phyloP scores from a whole-genome alignment of 23 tunicate genomes.

The Clavelina lepadiformis region DNA sequence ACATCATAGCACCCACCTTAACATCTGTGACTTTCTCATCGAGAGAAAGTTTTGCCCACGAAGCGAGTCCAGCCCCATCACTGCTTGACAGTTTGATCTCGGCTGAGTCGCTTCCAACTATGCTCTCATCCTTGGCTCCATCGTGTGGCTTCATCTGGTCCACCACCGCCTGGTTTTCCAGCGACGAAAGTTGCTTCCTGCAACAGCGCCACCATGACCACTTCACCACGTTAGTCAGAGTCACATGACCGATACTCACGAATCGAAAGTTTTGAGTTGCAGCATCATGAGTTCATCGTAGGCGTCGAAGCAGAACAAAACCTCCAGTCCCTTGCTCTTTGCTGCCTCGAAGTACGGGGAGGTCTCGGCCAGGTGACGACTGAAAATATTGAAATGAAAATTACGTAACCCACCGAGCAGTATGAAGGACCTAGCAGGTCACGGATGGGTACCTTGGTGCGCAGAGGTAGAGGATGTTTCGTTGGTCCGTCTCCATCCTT shows the following conservation, averaged over 20 bases:
- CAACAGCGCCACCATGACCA: no score
- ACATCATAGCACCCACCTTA: slow-evolving; percentile 25
- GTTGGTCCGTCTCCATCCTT: slow-evolving; percentile 67
- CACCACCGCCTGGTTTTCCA: slow-evolving; percentile 90
- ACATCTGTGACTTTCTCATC: slow-evolving; percentile 69
- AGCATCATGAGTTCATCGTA: slow-evolving; percentile 94
- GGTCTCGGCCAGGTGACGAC: slow-evolving; percentile 74
- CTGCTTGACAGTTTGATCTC: slow-evolving; percentile 28
- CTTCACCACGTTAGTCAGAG: not conserved
- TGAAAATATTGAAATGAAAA: no score
- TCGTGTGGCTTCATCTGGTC: slow-evolving; percentile 61
- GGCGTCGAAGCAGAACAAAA: slow-evolving; percentile 85
- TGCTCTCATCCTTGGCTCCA: slow-evolving; percentile 23
- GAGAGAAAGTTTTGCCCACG: slow-evolving; percentile 80
- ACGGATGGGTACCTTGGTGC: slow-evolving; percentile 53
- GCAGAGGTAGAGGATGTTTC: slow-evolving; percentile 87
- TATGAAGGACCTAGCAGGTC: not conserved
- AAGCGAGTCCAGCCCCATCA: slow-evolving; percentile 39
- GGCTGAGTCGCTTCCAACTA: slow-evolving; percentile 1
- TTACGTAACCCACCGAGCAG: no score
- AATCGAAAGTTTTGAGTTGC: slow-evolving; percentile 54
- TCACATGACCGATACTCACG: slow-evolving; percentile 18
- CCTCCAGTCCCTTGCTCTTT: slow-evolving; percentile 78
- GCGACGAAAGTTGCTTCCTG: slow-evolving; percentile 84
- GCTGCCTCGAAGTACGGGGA: slow-evolving; percentile 95